A percentile compares a stretch with the other conserved stretches of the same genome.
Conservation (phyloP, 2,113 vertebrate genomes). For the Silurus glanis region DNA sequence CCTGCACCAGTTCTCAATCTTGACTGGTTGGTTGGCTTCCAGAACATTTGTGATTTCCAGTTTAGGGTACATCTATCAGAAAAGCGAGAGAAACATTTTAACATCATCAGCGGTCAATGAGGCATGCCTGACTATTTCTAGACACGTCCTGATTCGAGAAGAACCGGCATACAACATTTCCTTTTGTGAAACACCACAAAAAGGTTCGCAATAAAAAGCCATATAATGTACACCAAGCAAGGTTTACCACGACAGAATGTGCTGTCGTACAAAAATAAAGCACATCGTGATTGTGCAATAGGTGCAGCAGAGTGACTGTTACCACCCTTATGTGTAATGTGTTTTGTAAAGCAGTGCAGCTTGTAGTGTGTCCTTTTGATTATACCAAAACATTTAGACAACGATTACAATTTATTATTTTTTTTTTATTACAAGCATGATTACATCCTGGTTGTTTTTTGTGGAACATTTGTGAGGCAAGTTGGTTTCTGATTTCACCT, state of each 20-base stretch:
- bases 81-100: slow-evolving; percentile 13
- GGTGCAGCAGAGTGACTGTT: not conserved
- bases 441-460: not conserved
- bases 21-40: slow-evolving; percentile 89
- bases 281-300: not conserved
- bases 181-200: not conserved
- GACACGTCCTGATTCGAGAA: slow-evolving; percentile 60
- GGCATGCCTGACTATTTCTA: slow-evolving; percentile 44
- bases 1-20: slow-evolving; percentile 92
- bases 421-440: not conserved
- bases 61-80: slow-evolving; percentile 87
- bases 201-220: not conserved
- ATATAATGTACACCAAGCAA: not conserved
- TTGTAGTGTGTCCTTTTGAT: not conserved
- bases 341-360: not conserved
- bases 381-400: not conserved
- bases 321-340: not conserved
- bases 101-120: not conserved
- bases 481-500: not conserved
- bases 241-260: not conserved
- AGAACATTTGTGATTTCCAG: slow-evolving; percentile 96
- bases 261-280: not conserved
- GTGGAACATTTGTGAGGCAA: not conserved
- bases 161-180: slow-evolving; percentile 46
- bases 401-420: not conserved